Conservation (phyloP, 2,797 vertebrate genomes). For the Zenarchopterus dispar region DNA sequence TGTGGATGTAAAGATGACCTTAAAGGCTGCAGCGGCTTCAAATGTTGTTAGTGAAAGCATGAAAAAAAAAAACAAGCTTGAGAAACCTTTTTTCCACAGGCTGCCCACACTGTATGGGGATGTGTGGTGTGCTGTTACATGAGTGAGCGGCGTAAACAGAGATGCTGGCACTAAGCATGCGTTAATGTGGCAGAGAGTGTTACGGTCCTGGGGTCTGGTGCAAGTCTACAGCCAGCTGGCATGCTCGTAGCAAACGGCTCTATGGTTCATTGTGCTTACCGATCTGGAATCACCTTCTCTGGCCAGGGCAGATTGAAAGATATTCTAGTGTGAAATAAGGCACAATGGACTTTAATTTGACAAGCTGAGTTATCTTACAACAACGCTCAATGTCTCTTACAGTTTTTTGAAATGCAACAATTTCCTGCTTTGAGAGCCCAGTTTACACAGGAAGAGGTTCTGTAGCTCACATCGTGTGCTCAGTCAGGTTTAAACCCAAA, state of each 20-base stretch:
- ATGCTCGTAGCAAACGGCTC: conserved; percentile 80
- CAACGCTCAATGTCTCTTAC: conserved; percentile 3
- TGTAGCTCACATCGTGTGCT: too few species aligned
- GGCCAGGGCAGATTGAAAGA: conserved; percentile 99
- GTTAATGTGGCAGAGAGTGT: conserved; percentile 44
- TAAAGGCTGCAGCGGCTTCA: conserved; percentile 27
- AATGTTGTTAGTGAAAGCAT: conserved; percentile 75
- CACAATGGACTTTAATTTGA: conserved; percentile 79
- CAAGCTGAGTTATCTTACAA: conserved; percentile 14
- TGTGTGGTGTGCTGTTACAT: conserved; percentile 13
- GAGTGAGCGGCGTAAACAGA: conserved; percentile 42
- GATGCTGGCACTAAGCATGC: conserved; percentile 67
- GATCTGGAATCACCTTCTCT: conserved; percentile 94
- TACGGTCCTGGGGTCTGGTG: conserved; percentile 34
- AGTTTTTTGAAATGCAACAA: neutral
- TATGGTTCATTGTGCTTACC: conserved; percentile 87
- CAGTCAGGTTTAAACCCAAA: neutral
- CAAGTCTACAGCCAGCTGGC: conserved; percentile 63
- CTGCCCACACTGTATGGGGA: conserved; percentile 16
- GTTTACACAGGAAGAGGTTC: too few species aligned
- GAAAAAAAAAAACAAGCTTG: conserved; percentile 38
- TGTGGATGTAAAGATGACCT: conserved; percentile 31
- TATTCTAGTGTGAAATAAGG: conserved; percentile 93
- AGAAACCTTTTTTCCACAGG: conserved; percentile 4
- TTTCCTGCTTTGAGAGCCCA: neutral